Evolutionary conservation across 2,888 invertebrate genomes (phyloP), one percentile per base, ranked within the genome.

Genomic region (Thera obeliscata): DNA sequence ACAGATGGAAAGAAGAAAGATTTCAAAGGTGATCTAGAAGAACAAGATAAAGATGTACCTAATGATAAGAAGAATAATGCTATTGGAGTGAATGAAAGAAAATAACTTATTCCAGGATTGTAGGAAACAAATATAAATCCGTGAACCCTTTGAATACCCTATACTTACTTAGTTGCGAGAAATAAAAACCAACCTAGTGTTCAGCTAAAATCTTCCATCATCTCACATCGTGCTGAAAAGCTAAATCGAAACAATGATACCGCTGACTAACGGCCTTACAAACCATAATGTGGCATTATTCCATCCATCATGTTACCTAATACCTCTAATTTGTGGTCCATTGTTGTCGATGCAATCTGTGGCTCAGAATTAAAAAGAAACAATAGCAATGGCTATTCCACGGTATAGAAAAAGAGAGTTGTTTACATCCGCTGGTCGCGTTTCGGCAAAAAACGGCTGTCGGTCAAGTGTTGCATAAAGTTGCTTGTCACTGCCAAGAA

Each of bases 391-490:
- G 33, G 9, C 59, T 57, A 58, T 75, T 77, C 70, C 75, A 63
- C 73, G 69, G 75, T 66, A 77, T 77, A 74, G 87, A 88, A 88
- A 87, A 84, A 84, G 87, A 88, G 87, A 88, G 87, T 88, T 87
- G 85, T 88, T 88, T 87, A 86, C 84, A 83, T 85, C 86, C 82
- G 82, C 65, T 67, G 74, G 69, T 76, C 75, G 76, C 72, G 77
- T 76, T 76, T 79, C 75, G 67, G 70, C 78, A 80, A 81, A 86
- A 85, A 85, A 79, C 74, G 63, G 70, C 74, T 74, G 77, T 77
- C 74, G 79, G 79, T 76, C 79, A 76, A 57, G 33, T 9, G 49
- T 56, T 58, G 50, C 50, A 55, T 48, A 52, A 67, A 60, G 43
- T 56, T 54, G 60, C 48, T 49, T 22, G 60, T 67, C 56, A 67